Evolutionary conservation across 2,797 vertebrate genomes (phyloP).

Genomic region (Rhinoraja longicauda): DNA sequence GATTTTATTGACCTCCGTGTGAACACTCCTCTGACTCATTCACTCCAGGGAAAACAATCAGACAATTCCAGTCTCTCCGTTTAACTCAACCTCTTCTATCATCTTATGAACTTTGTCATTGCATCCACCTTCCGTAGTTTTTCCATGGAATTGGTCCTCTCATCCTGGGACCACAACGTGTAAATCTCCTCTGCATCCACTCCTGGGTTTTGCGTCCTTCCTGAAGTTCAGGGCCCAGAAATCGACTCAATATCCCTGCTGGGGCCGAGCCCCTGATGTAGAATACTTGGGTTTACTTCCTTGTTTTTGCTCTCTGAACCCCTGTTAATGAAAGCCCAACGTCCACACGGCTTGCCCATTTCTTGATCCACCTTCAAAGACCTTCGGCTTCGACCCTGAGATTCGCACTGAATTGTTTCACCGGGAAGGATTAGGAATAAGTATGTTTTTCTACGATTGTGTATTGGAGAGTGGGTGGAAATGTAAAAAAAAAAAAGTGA

Average conservation of each 20-base stretch:
- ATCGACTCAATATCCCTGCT: not conserved
- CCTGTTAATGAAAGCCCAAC: not conserved
- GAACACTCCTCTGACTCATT: not conserved
- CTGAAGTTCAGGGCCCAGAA: too few relatives aligned
- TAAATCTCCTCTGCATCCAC: not conserved
- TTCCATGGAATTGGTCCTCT: not conserved
- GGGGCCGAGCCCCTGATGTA: not conserved
- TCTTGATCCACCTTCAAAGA: not conserved
- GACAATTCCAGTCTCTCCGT: too few relatives aligned
- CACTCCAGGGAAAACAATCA: not conserved
- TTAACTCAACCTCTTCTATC: too few relatives aligned
- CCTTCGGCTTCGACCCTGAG: not conserved
- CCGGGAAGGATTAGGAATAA: not conserved
- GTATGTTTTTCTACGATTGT: conserved; percentile 16
- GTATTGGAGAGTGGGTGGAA: not conserved
- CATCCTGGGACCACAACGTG: not conserved
- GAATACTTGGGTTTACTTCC: not conserved
- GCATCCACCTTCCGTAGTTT: not conserved
- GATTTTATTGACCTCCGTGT: not conserved
- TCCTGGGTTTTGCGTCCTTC: not conserved
- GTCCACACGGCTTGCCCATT: not conserved
- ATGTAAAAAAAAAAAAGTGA: not conserved
- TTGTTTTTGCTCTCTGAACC: not conserved
- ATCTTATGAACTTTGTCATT: too few relatives aligned
- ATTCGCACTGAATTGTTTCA: not conserved